phyloP scores from a whole-genome alignment of 2,113 vertebrate genomes.

The Podarcis muralis region DNA sequence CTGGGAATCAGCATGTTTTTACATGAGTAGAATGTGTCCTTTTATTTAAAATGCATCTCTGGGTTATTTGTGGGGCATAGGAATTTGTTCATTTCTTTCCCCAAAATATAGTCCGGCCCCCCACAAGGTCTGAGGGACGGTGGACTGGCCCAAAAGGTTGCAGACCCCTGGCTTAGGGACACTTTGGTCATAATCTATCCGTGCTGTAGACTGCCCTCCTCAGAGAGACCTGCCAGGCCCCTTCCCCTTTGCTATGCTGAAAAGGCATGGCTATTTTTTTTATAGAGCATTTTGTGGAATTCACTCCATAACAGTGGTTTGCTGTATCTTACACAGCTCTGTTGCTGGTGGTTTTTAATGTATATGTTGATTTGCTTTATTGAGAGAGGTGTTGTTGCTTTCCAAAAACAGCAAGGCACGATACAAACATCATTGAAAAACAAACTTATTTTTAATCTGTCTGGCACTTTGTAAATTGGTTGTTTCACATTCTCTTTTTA shows the following conservation, averaged over 20 bases:
- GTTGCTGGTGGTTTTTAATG: background rate
- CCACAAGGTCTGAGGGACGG: too few relatives aligned
- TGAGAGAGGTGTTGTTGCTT: background rate
- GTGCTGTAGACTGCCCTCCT: background rate
- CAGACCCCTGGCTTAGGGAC: too few relatives aligned
- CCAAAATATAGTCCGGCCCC: too few relatives aligned
- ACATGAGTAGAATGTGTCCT: too few relatives aligned
- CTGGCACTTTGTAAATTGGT: background rate
- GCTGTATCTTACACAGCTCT: background rate
- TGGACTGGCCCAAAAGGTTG: too few relatives aligned
- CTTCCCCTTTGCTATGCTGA: background rate
- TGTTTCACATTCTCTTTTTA: background rate
- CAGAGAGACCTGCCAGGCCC: background rate
- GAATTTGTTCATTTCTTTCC: too few relatives aligned
- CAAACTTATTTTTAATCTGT: background rate
- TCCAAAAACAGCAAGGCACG: background rate
- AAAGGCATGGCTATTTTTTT: background rate
- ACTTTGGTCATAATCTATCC: background rate
- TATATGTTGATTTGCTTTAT: background rate
- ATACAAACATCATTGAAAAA: background rate
- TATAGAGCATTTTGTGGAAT: background rate
- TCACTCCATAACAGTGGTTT: background rate
- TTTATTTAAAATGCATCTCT: too few relatives aligned
- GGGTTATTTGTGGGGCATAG: too few relatives aligned
- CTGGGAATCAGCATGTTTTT: too few relatives aligned